Evolutionary conservation across 2,113 vertebrate genomes (phyloP).

Genomic region (Regulus satrapa): DNA sequence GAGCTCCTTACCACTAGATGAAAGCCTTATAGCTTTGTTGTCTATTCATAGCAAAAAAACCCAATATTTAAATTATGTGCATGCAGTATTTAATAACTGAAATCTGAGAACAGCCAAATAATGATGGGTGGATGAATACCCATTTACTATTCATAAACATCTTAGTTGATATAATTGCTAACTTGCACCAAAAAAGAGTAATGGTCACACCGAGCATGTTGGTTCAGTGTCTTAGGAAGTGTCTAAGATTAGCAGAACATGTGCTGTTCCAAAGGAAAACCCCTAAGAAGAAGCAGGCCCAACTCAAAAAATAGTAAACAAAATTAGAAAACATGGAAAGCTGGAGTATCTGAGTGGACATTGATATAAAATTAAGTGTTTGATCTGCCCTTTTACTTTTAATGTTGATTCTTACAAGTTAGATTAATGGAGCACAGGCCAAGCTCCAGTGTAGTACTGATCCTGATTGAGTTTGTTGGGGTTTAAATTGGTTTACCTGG

Average conservation of each 20-base stretch:
- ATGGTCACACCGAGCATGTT: not conserved
- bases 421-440: not conserved
- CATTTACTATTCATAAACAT: not conserved
- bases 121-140: not conserved
- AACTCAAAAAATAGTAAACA: not conserved
- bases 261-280: not conserved
- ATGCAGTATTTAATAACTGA: not conserved
- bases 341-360: not conserved
- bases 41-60: not conserved
- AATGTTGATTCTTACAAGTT: not conserved
- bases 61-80: not conserved
- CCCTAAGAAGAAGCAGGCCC: not conserved
- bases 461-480: constrained; percentile 35
- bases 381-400: not conserved
- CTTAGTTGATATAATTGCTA: not conserved
- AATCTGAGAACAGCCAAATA: not conserved
- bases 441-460: not conserved
- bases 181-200: not conserved
- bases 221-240: not conserved
- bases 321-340: not conserved
- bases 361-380: not conserved
- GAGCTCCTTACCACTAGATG: not conserved
- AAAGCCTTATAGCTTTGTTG: constrained; percentile 4
- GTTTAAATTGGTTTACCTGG: constrained; percentile 17
- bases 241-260: not conserved